Evolutionary conservation across 2,797 vertebrate species (phyloP).

Genomic region (Bucorvus abyssinicus): DNA sequence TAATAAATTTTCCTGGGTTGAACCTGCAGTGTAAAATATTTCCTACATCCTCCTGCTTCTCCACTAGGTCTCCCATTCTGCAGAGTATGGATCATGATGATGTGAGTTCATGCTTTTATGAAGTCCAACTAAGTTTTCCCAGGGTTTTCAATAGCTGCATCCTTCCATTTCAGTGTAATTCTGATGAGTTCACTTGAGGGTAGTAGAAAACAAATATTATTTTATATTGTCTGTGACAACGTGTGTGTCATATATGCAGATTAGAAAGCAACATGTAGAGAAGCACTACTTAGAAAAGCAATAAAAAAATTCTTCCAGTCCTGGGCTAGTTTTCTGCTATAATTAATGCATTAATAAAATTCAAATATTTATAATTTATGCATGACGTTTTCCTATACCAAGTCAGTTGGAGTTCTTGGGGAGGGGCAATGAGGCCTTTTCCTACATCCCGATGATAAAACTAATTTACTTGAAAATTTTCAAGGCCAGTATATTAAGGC

Average conservation of each 20-base stretch:
- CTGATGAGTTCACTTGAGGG: neutral
- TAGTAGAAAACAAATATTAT: neutral
- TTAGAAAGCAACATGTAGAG: neutral
- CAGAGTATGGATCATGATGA: neutral
- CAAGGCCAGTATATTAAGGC: neutral
- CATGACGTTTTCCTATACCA: neutral
- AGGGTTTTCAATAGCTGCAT: neutral
- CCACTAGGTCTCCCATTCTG: neutral
- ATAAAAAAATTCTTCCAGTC: neutral
- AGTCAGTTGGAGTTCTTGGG: neutral
- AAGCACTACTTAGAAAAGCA: neutral
- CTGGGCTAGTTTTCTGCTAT: neutral
- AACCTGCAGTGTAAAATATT: neutral
- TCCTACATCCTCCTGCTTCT: neutral
- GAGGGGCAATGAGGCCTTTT: neutral
- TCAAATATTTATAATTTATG: neutral
- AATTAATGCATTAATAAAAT: neutral
- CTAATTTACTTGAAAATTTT: neutral
- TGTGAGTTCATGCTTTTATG: neutral
- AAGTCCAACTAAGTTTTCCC: neutral
- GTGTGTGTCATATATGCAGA: fast-evolving
- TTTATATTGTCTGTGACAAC: neutral
- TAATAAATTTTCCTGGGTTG: neutral
- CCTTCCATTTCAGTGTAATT: neutral
- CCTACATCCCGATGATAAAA: neutral